A percentile compares a stretch with the other conserved stretches of the same genome.
Conservation (phyloP, 2,888 invertebrate species). For the Philonicus albiceps region DNA sequence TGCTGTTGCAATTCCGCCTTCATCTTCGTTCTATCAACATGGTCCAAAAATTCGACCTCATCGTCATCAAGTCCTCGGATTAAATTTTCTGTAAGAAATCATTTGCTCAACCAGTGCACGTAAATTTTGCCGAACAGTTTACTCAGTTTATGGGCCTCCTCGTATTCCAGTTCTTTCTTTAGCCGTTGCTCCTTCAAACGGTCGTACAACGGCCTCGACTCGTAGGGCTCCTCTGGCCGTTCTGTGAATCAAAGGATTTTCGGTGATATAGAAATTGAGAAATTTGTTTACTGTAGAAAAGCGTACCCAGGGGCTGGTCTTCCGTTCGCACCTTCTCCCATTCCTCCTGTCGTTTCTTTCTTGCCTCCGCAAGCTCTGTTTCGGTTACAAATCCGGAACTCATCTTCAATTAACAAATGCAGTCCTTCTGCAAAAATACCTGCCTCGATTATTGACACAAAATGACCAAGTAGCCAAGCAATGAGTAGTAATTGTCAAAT, state of each 20-base stretch:
- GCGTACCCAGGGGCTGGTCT: constrained; percentile 85
- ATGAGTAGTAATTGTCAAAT: background rate
- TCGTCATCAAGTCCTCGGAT: constrained; percentile 94
- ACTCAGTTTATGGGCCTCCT: constrained; percentile 97
- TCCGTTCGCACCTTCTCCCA: constrained; percentile 95
- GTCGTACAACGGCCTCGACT: constrained; percentile 88
- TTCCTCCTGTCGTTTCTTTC: constrained; percentile 87
- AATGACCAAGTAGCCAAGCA: background rate
- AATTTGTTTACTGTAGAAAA: background rate
- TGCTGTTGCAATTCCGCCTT: constrained; percentile 85
- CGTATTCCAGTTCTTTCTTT: constrained; percentile 91
- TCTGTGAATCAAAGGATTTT: constrained; percentile 68
- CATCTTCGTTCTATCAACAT: constrained; percentile 86
- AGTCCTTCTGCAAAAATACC: background rate
- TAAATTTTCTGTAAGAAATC: constrained; percentile 72
- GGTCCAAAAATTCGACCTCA: constrained; percentile 92
- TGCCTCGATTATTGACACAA: background rate
- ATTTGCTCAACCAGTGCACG: background rate
- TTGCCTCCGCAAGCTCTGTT: constrained; percentile 81
- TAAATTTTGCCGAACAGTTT: constrained; percentile 48
- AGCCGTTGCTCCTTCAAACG: constrained; percentile 91
- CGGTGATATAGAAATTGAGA: background rate
- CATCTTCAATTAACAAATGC: constrained; percentile 65
- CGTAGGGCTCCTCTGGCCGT: constrained; percentile 86
- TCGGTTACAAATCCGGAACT: constrained; percentile 93